A percentile compares a stretch with the other conserved stretches of the same genome.
phyloP scores from a whole-genome alignment of 2,113 vertebrate species.

The Ictalurus furcatus region DNA sequence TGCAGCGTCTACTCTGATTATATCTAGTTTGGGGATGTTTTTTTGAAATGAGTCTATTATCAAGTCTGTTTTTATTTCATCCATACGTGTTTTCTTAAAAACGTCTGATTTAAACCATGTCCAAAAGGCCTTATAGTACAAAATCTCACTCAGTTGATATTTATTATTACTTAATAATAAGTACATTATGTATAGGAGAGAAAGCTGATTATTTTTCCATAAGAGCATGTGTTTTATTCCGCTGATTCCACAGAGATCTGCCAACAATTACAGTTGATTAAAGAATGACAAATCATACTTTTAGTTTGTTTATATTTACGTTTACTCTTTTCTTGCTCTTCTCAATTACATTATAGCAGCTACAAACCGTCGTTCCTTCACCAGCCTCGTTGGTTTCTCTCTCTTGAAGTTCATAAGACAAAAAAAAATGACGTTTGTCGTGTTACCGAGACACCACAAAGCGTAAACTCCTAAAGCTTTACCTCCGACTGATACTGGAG shows the following conservation, averaged over 20 bases:
- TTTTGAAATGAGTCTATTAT: background rate
- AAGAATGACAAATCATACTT: background rate
- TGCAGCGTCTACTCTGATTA: background rate
- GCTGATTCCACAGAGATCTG: background rate
- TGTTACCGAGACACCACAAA: background rate
- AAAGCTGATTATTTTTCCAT: background rate
- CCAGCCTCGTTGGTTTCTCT: background rate
- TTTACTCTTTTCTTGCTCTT: background rate
- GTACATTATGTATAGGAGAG: background rate
- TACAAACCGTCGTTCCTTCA: background rate
- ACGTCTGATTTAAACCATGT: background rate
- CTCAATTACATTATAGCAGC: no score
- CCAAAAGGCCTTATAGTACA: background rate
- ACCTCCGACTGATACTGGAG: background rate
- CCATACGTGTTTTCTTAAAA: background rate
- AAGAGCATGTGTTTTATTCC: background rate
- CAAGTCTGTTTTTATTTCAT: background rate
- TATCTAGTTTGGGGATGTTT: no score
- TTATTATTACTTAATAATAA: background rate
- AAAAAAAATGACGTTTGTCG: background rate
- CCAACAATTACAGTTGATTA: background rate
- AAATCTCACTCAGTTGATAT: background rate
- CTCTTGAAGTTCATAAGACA: background rate
- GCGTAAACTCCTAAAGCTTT: background rate
- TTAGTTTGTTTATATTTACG: background rate